Percentiles rank a stretch among this genome's conserved stretches.
These are phyloP conservation scores for Cheilosia grossa DNA, from an alignment of 2,888 invertebrate genomes.

Conservation along the genomic window DNA sequence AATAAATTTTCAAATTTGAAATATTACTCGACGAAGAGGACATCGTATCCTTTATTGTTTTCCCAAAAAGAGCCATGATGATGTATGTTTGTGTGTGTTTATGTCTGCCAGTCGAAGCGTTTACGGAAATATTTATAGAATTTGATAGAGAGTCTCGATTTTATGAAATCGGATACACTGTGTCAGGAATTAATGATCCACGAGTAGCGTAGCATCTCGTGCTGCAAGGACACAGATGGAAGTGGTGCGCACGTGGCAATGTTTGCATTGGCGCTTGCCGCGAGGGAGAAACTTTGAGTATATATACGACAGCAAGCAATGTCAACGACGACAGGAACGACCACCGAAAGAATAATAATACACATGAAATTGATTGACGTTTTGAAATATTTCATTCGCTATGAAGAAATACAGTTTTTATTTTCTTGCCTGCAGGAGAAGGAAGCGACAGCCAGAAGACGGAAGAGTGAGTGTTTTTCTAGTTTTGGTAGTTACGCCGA, in stretches of 20 bases:
- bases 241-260: conserved; percentile 70
- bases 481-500: conserved; percentile 65
- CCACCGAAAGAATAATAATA: conserved; percentile 71
- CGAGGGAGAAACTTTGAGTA: conserved; percentile 46
- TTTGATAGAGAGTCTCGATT: conserved; percentile 73
- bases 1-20: conserved; percentile 74
- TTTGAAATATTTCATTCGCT: conserved; percentile 67
- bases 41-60: conserved; percentile 48
- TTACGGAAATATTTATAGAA: conserved; percentile 75
- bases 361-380: conserved; percentile 70
- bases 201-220: conserved; percentile 41
- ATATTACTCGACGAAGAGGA: conserved; percentile 67
- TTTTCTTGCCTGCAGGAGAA: conserved; percentile 18
- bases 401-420: conserved; percentile 48
- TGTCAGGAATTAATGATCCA: conserved; percentile 74
- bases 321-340: conserved; percentile 60
- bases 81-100: conserved; percentile 48
- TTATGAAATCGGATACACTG: conserved; percentile 74
- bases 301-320: conserved; percentile 5
- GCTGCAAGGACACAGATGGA: conserved; percentile 62
- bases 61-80: conserved; percentile 26
- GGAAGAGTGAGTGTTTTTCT: conserved; percentile 51
- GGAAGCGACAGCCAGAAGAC: conserved; percentile 45
- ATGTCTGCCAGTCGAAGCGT: conserved; percentile 59
- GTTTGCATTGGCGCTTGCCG: conserved; percentile 61